Evolutionary conservation across 2,888 invertebrate genomes (phyloP).

Genomic region (Philhelius pedissequus): DNA sequence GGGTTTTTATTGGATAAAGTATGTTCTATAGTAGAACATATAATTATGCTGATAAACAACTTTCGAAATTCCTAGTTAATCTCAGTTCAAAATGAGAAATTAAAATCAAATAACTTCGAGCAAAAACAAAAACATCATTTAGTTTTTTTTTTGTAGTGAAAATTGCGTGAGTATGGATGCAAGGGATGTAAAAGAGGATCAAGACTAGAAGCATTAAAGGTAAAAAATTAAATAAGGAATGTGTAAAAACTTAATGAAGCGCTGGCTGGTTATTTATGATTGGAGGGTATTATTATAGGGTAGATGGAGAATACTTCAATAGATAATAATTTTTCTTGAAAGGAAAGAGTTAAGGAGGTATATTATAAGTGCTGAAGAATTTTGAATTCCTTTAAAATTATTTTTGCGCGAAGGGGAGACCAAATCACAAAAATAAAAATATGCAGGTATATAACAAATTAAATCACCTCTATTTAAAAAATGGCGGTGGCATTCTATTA

Average conservation of each 20-base stretch:
- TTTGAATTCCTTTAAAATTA: too few species aligned
- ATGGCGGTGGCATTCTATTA: too few species aligned
- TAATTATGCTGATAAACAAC: constrained; percentile 13
- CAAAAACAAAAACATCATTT: background rate
- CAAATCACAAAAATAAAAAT: too few species aligned
- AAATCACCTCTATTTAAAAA: too few species aligned
- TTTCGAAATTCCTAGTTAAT: constrained; percentile 1
- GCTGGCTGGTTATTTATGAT: background rate
- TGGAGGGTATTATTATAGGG: background rate
- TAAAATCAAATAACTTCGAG: constrained; percentile 6
- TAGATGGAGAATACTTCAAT: too few species aligned
- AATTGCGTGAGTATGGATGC: background rate
- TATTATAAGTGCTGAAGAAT: too few species aligned
- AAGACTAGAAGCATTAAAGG: background rate
- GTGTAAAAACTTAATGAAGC: background rate
- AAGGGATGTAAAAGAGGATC: background rate
- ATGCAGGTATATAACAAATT: too few species aligned
- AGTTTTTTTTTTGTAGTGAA: background rate
- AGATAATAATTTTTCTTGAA: background rate
- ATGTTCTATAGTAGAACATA: background rate
- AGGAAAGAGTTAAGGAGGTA: too few species aligned
- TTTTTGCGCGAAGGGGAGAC: too few species aligned
- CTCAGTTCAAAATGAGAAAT: constrained; percentile 20
- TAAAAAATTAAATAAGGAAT: background rate
- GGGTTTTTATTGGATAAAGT: constrained; percentile 22